Evolutionary conservation across 35 echinoderm and acorn worm species (phyloP).

Genomic region (Stichopus chloronotus): DNA sequence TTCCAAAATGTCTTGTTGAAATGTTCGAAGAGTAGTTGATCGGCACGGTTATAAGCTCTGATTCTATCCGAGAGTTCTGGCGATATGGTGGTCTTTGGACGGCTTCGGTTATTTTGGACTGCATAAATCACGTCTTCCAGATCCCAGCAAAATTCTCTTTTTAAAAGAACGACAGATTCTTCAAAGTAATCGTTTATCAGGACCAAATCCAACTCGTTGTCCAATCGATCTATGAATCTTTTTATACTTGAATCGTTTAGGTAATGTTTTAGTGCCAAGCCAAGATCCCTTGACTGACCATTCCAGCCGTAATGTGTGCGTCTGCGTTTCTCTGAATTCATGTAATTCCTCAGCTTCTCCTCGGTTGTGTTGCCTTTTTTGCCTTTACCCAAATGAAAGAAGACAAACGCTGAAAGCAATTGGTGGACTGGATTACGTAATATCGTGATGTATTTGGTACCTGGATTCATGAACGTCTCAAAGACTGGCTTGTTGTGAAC

Average conservation of each 20-base stretch:
- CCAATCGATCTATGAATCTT: no score
- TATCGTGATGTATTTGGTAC: constrained; percentile 57
- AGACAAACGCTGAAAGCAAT: constrained; percentile 55
- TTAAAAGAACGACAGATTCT: neutral
- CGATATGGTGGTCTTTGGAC: neutral
- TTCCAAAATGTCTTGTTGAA: neutral
- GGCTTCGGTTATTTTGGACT: neutral
- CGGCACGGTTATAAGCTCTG: neutral
- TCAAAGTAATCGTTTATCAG: constrained; percentile 7
- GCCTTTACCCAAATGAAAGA: constrained; percentile 21
- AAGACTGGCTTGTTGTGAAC: constrained; percentile 32
- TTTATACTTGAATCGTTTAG: neutral
- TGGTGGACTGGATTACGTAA: constrained; percentile 59
- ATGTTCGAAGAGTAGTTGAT: neutral
- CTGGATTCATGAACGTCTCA: constrained; percentile 52
- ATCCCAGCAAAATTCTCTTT: neutral
- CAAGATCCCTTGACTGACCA: neutral
- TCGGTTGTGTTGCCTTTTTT: neutral
- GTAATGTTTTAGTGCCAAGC: neutral
- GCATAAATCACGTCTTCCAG: no score
- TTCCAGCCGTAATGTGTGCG: neutral
- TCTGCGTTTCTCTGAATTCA: neutral
- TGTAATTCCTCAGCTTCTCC: neutral
- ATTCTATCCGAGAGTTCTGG: neutral
- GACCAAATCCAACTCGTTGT: neutral